Base-by-base conservation (phyloP, 2,797 vertebrate genomes). In the Diglossa cyanea region DNA sequence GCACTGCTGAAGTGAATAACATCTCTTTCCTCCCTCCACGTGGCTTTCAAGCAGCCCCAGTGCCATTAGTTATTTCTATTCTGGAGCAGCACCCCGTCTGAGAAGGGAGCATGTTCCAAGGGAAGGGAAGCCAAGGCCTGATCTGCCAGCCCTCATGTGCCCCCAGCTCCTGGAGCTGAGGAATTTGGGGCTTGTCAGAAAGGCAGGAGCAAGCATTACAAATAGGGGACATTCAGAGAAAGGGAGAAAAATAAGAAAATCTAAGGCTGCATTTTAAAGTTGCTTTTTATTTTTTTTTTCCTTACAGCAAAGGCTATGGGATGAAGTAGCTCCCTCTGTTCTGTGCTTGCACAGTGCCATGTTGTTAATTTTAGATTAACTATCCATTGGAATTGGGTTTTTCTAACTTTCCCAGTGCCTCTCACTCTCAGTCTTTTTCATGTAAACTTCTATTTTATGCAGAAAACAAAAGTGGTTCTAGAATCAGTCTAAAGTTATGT, bases 1-100 rank as follows among this genome's bases (percentile, higher is more conserved):
- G 82, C 67, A 20, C 79, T 60, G 85, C 91, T 6, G 2, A 94
- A 96, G 93, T 94, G 96, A 95, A 97, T 63, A 94, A 83, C 95
- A 88, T 94, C 87, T 75, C 89, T 60, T 83, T 61, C 92, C 86
- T 89, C 86, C 75, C 83, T 95, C 83, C 23, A 31, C 70, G 94
- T 66, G 85, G 54, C 89, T 96, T 88, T 88, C 89, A 91, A 88
- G 89, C 35, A 96, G 87, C 86, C 95, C 92, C 89, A 77, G 51
- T 86, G 42, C 60, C 91, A 92, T 92, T 93, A 95, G 92, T 53
- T 90, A 62, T 55, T 95, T 95, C 91, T 86, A 2, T 88, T 93
- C 78, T 91, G 82, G 78, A 93, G 82, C 75, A 91, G 78, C 62
- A 93, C 85, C 81, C 72, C 42, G 33, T 84, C 65, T 45, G 65